Evolutionary conservation across 2,888 invertebrate genomes (phyloP).

Genomic region (Gandaritis pyraliata): DNA sequence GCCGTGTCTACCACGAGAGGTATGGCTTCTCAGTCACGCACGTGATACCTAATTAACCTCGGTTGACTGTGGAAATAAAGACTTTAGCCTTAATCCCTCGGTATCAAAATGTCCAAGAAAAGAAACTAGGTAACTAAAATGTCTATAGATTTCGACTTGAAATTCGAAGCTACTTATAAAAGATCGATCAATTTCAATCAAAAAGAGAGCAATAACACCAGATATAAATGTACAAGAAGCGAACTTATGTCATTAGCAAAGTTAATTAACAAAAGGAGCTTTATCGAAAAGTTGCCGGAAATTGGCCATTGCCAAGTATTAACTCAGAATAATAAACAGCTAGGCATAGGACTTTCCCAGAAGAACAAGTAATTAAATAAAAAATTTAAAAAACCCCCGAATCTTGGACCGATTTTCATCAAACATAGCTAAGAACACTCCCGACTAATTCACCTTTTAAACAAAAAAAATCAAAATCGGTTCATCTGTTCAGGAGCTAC

Average conservation of each 20-base stretch:
- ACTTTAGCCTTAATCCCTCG: not conserved
- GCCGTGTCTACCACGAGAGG: not conserved
- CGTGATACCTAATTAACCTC: conserved; percentile 17
- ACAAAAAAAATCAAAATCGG: too few species aligned
- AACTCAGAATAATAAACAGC: conserved; percentile 41
- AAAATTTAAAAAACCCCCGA: too few species aligned
- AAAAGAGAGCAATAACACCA: conserved; percentile 47
- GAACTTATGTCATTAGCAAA: conserved; percentile 58
- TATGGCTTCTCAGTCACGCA: conserved; percentile 13
- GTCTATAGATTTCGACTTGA: too few species aligned
- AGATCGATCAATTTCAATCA: conserved; percentile 47
- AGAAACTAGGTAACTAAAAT: too few species aligned
- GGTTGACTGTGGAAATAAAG: conserved; percentile 7
- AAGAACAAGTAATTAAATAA: too few species aligned
- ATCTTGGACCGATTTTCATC: too few species aligned
- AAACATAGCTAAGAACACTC: too few species aligned
- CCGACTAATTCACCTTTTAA: too few species aligned
- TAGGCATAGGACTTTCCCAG: conserved; percentile 10
- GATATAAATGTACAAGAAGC: conserved; percentile 45
- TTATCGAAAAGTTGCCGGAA: conserved; percentile 59
- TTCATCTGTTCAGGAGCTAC: too few species aligned
- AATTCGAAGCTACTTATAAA: conserved; percentile 15
- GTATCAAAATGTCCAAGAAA: too few species aligned
- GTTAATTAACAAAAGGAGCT: conserved; percentile 51
- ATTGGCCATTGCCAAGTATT: conserved; percentile 42